These are phyloP conservation scores for Cossypha niveicapilla DNA, from an alignment of 2,797 vertebrate species.

Conservation along the genomic window DNA sequence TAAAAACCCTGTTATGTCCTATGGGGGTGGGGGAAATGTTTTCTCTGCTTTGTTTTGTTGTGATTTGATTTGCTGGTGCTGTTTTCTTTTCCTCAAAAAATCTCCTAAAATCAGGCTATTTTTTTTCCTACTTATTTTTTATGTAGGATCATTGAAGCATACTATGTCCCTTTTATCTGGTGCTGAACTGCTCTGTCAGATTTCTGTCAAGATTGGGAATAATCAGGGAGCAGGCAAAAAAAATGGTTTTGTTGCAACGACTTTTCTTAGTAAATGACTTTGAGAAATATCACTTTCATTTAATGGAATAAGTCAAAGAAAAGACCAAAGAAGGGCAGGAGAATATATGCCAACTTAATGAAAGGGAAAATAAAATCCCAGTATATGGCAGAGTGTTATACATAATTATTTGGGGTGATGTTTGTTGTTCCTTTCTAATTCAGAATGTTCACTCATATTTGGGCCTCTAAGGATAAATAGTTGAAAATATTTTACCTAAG, in stretches of 20 bases:
- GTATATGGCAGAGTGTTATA: background rate
- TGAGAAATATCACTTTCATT: background rate
- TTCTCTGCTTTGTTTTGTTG: background rate
- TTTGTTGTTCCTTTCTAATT: background rate
- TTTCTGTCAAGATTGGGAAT: background rate
- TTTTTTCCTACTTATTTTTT: background rate
- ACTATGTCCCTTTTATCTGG: background rate
- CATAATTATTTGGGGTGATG: rapidly evolving
- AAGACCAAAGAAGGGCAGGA: background rate
- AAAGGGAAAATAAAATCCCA: background rate
- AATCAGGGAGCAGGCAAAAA: background rate
- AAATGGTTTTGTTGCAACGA: background rate
- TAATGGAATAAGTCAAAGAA: background rate
- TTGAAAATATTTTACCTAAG: background rate
- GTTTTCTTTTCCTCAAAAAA: background rate
- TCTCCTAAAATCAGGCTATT: background rate
- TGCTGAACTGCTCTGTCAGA: background rate
- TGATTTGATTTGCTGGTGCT: background rate
- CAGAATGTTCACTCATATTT: background rate
- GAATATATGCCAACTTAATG: background rate
- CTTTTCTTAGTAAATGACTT: background rate
- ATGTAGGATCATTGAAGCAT: background rate
- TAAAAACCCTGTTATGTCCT: background rate
- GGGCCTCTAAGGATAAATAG: background rate
- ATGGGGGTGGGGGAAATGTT: rapidly evolving